A percentile compares a stretch with the other conserved stretches of the same genome.
These are phyloP conservation scores for Oikopleura dioica DNA, from an alignment of 23 tunicate species.

Conservation along the genomic window DNA sequence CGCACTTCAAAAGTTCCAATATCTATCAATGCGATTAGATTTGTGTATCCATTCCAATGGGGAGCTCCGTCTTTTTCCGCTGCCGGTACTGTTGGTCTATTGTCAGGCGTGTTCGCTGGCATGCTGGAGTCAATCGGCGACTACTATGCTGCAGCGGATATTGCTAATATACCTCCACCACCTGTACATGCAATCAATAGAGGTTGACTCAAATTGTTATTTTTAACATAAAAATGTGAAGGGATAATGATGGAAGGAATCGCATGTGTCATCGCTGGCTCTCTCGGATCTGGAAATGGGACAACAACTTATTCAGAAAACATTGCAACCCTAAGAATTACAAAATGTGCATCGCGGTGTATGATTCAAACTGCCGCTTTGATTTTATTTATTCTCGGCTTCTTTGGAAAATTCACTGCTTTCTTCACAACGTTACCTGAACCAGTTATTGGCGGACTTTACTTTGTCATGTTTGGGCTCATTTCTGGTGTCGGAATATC, in stretches of 20 bases:
- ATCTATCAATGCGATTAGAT: no score
- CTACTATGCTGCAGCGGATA: slow-evolving; percentile 63
- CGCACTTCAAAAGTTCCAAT: no score
- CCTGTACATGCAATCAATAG: slow-evolving; percentile 49
- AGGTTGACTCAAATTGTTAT: slow-evolving; percentile 18
- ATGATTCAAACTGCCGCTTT: slow-evolving; percentile 49
- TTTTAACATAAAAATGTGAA: background rate
- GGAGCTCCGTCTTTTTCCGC: background rate
- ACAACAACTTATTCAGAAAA: slow-evolving; percentile 78
- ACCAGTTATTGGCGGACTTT: slow-evolving; percentile 55
- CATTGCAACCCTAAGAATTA: slow-evolving; percentile 72
- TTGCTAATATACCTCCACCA: slow-evolving; percentile 32
- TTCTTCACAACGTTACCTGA: slow-evolving; percentile 52
- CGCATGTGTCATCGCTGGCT: slow-evolving; percentile 50
- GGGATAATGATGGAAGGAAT: slow-evolving; percentile 73
- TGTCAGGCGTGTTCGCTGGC: slow-evolving; percentile 54
- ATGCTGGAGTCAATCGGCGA: slow-evolving; percentile 59
- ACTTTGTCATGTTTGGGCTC: slow-evolving; percentile 54
- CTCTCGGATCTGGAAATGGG: slow-evolving; percentile 59
- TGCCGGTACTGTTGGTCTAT: slow-evolving; percentile 40
- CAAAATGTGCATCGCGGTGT: slow-evolving; percentile 17
- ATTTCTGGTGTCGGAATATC: slow-evolving; percentile 39
- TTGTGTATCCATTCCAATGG: slow-evolving; percentile 41
- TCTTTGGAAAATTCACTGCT: slow-evolving; percentile 50
- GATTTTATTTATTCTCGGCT: slow-evolving; percentile 39